Base-by-base conservation (phyloP, 2,797 vertebrate genomes). In the Menidia menidia region DNA sequence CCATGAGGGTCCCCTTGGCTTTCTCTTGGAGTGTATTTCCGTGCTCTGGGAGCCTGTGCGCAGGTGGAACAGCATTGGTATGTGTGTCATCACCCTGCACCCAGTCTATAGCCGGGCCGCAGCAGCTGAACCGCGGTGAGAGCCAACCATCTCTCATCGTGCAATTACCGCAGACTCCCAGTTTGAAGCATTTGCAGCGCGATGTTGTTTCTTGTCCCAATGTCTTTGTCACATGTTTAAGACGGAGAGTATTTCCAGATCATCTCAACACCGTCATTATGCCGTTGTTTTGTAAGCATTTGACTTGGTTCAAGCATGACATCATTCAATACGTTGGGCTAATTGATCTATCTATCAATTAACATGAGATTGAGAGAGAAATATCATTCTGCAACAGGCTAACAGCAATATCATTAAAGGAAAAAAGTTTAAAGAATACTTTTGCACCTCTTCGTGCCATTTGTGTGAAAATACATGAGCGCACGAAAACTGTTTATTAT, bases 1-100 rank as follows among this genome's bases (percentile, higher is more conserved):
- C 96, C 96, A 95, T 85, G 94, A 88, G 86, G 95, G 85, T 89
- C 89, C 81, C 71, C 65, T 73, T 67, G 81, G 85, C 88, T 85
- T 73, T 82, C 80, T 78, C 68, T 60, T 70, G 63, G 61, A 87
- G 82, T 90, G 90, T 88, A 92, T 94, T 94, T 95, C 82, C 87
- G 93, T 92, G 86, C 89, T 74, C 72, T 84, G 90, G 72, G 80
- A 84, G 85, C 50, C 78, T 41, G 82, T 83, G 94, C 25, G 25
- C 94, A 97, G 96, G 96, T 96, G 95, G 93, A 93, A 73, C 95
- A 95, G 95, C 94, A 81, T 90, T 91, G 94, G 92, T 85, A 71
- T 88, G 86, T 95, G 93, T 96, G 95, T 97, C 95, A 96, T 95
- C 96, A 92, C 95, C 94, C 90, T 80, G 88, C 85, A 87, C 59